Percentiles rank a stretch among this genome's conserved stretches.
These are phyloP conservation scores for Mesorhabditis spiculigera DNA, from an alignment of 2,888 invertebrate genomes.

Conservation along the genomic window DNA sequence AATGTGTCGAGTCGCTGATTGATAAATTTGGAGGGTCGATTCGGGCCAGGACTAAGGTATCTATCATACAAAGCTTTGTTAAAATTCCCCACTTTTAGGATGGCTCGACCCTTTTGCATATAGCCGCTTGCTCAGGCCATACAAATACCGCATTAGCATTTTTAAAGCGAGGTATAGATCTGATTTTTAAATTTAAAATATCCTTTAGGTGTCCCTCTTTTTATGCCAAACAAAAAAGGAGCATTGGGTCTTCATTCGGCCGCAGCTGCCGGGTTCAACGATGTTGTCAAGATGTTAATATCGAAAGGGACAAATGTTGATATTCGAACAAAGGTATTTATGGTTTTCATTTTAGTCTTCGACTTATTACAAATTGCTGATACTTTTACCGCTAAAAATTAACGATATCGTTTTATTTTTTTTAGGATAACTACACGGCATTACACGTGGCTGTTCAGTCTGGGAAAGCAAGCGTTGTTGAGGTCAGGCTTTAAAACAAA, in stretches of 20 bases:
- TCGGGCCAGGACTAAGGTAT: conserved; percentile 10
- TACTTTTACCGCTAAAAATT: neutral
- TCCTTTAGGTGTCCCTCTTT: conserved; percentile 77
- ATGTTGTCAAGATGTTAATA: conserved; percentile 72
- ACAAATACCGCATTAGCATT: conserved; percentile 97
- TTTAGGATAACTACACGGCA: conserved; percentile 92
- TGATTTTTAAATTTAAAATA: neutral
- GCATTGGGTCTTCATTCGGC: conserved; percentile 96
- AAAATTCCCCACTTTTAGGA: conserved; percentile 63
- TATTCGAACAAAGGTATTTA: conserved; percentile 82
- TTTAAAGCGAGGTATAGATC: conserved; percentile 76
- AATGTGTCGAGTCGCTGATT: conserved; percentile 87
- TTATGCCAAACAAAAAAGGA: conserved; percentile 99
- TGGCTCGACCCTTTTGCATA: conserved; percentile 96
- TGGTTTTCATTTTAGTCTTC: neutral
- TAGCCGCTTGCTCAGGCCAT: conserved; percentile 92
- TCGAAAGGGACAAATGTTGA: conserved; percentile 95
- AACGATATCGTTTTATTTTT: neutral
- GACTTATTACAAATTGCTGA: conserved; percentile 15
- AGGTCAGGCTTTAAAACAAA: conserved; percentile 12
- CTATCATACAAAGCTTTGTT: neutral
- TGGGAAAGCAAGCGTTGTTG: conserved; percentile 59
- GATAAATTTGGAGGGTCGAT: conserved; percentile 92
- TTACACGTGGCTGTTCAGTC: conserved; percentile 84
- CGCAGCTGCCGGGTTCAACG: conserved; percentile 90